Base-by-base conservation (phyloP, 1,140 invertebrate species). In the Cherax quadricarinatus region DNA sequence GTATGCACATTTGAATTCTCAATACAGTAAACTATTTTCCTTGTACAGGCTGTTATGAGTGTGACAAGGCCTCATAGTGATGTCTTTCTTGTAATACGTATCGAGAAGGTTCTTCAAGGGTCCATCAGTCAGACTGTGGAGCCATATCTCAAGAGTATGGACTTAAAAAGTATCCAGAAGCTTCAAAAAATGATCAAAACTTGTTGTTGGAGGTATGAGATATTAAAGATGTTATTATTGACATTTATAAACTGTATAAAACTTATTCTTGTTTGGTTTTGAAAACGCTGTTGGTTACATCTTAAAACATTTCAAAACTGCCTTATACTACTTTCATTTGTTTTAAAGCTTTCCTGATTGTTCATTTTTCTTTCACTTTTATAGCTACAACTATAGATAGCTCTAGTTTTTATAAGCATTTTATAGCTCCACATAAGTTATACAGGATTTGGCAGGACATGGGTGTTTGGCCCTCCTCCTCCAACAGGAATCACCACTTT, bases 101-200 rank as follows among this genome's bases (percentile, higher is more conserved):
- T 99, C 93, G 98, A 99, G 94, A 99, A 99, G 93, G 96, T 96
- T 5, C 96, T 99, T 10, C 98, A 99, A 96, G 98, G 98, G n/a
- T 96, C 97, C 80, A 97, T 99, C 92, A 96, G 96, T 94, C 97
- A 98, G 95, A 97, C 97, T n/a, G 96, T 97, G 18, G 98, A 99
- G 94, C 97, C 98, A 0, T 99, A 99, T 95, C 96, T 97, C 24
- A 97, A 97, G 30, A 97, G 97, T 81, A 97, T 97, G 94, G 97
- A 98, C 96, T 96, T 97, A 9, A 95, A 97, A 96, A 94, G 95
- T 97, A 82, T 97, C 9, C 95, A 97, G 30, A 98, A 98, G 96
- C 96, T 98, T 41, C 97, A 98, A 94, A 98, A 97, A 95, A 96
- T 96, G 94, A 97, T 98, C 93, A 97, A 97, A 95, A 96, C 96